A percentile compares a stretch with the other conserved stretches of the same genome.
Evolutionary conservation across 2,797 vertebrate genomes (phyloP).

Genomic region (Microcaecilia unicolor): DNA sequence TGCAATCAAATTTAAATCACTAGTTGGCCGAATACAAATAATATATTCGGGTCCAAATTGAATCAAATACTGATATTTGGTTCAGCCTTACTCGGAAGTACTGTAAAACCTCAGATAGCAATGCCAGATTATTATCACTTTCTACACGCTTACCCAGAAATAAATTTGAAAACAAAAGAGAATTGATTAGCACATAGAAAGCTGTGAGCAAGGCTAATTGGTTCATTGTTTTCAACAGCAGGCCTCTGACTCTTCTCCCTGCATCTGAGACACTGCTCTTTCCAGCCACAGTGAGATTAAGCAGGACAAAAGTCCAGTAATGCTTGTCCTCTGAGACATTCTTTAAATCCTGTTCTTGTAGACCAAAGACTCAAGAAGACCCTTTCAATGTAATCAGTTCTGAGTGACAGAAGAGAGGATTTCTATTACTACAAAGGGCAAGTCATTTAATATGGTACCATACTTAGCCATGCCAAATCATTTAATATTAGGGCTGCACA

Average conservation of each 20-base stretch:
- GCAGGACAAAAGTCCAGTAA: background rate
- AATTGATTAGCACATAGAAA: background rate
- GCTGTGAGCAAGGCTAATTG: background rate
- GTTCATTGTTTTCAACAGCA: background rate
- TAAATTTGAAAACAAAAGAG: background rate
- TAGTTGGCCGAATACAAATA: no score
- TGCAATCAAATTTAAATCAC: no score
- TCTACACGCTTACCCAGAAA: background rate
- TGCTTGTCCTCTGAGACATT: background rate
- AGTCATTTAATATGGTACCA: constrained; percentile 7
- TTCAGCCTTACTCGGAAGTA: no score
- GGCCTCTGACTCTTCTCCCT: background rate
- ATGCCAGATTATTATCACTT: background rate
- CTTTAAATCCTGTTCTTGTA: constrained; percentile 1
- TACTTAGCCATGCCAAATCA: no score
- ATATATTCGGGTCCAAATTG: no score
- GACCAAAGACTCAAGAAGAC: background rate
- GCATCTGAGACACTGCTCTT: background rate
- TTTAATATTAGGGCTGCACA: no score
- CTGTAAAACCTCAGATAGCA: no score
- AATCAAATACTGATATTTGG: no score
- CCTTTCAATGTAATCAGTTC: constrained; percentile 8
- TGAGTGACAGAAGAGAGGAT: constrained; percentile 2
- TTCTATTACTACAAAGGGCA: background rate
- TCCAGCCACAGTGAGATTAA: background rate